phyloP scores from a whole-genome alignment of 2,888 invertebrate genomes.

The Lomographa bimaculata region DNA sequence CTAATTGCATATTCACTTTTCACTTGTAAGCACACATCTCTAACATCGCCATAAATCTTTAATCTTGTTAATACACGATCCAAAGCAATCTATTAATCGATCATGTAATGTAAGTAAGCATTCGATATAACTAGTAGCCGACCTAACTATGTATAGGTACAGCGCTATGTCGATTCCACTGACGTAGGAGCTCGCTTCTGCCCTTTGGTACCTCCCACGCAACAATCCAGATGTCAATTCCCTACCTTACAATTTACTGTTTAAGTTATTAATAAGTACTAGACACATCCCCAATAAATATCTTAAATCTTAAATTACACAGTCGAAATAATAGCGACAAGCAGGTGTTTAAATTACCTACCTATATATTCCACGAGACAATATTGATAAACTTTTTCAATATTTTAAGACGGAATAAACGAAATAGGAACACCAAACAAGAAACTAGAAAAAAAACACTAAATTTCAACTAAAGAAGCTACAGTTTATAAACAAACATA shows the following conservation, averaged over 20 bases:
- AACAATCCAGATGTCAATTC: constrained; percentile 37
- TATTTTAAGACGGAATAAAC: no score
- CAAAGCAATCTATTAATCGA: constrained; percentile 23
- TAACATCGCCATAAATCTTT: no score
- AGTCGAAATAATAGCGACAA: no score
- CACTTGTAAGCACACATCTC: no score
- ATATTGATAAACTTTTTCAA: no score
- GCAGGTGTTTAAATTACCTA: no score
- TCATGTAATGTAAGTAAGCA: constrained; percentile 18
- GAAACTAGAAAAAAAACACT: constrained; percentile 4
- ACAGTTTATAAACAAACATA: constrained; percentile 61
- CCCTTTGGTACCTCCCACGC: constrained; percentile 62
- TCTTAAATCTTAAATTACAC: no score
- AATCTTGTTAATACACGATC: constrained; percentile 31
- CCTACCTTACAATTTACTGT: constrained; percentile 26
- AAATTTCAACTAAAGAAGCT: constrained; percentile 7
- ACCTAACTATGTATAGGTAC: constrained; percentile 12
- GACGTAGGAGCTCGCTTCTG: constrained; percentile 77
- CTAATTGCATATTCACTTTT: no score
- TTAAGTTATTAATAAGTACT: not conserved
- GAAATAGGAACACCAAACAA: constrained; percentile 1
- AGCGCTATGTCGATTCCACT: constrained; percentile 44
- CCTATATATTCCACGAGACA: no score
- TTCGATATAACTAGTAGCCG: constrained; percentile 9
- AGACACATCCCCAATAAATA: no score